These are phyloP conservation scores for Caloenas nicobarica DNA, from an alignment of 2,113 vertebrate species.

Conservation along the genomic window DNA sequence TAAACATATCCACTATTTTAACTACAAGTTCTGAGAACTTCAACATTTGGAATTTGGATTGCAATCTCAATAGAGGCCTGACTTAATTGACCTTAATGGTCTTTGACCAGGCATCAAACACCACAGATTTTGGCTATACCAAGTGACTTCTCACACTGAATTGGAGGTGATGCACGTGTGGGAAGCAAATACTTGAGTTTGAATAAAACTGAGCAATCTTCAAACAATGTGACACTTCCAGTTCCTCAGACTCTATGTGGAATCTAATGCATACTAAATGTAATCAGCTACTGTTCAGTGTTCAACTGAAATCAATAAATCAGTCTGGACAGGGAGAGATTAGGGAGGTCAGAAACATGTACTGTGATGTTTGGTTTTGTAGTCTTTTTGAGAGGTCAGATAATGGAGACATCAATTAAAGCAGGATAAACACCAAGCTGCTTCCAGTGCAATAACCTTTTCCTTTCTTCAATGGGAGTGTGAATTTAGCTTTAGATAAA, in stretches of 20 bases:
- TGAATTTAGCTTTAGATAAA: background rate
- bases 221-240: background rate
- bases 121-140: background rate
- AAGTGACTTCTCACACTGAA: background rate
- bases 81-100: background rate
- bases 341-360: background rate
- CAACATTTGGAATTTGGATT: background rate
- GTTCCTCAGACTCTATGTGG: background rate
- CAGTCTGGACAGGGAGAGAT: background rate
- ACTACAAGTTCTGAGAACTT: background rate
- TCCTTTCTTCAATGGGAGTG: background rate
- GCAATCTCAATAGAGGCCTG: background rate
- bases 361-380: constrained; percentile 34
- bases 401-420: constrained; percentile 45
- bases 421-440: background rate
- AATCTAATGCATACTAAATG: background rate
- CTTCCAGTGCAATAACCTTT: background rate
- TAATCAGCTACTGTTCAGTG: background rate
- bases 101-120: background rate
- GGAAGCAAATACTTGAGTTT: background rate
- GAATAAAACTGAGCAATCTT: background rate
- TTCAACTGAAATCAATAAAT: constrained; percentile 34
- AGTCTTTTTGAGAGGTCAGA: constrained; percentile 1
- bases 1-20: background rate
- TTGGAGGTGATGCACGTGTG: background rate